phyloP scores from a whole-genome alignment of 2,113 vertebrate species.

The Porphyrio hochstetteri region DNA sequence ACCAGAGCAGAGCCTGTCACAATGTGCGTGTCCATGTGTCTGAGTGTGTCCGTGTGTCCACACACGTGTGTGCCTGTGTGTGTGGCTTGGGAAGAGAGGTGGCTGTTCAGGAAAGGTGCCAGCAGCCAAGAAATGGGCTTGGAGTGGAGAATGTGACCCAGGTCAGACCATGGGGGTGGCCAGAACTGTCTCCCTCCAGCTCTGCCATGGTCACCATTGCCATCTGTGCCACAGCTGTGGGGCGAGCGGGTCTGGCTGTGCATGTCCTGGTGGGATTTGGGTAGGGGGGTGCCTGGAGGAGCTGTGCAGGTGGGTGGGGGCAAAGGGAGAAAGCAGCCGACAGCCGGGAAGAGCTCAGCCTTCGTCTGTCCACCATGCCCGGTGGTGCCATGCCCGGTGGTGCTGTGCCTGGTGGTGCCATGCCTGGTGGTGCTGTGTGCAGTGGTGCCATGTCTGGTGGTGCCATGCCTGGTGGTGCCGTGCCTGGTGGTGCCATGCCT shows the following conservation, averaged over 20 bases:
- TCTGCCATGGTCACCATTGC: not conserved
- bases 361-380: not conserved
- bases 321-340: not conserved
- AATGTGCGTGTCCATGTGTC: not conserved
- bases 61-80: not conserved
- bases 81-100: no score
- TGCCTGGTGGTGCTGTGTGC: not conserved
- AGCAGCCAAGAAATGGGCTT: constrained; percentile 5
- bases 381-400: not conserved
- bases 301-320: accelerated
- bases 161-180: not conserved
- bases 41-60: not conserved
- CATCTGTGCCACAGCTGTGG: accelerated
- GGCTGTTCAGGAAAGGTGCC: not conserved
- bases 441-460: not conserved
- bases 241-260: accelerated
- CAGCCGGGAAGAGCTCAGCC: not conserved
- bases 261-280: not conserved
- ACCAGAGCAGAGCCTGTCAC: not conserved
- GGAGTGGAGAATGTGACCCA: constrained; percentile 7
- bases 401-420: not conserved
- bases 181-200: not conserved
- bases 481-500: not conserved
- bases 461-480: not conserved
- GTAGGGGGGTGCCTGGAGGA: not conserved